These are phyloP conservation scores for Parazoanthus darwini DNA, from an alignment of 92 coral and sea anemone genomes.

Conservation along the genomic window DNA sequence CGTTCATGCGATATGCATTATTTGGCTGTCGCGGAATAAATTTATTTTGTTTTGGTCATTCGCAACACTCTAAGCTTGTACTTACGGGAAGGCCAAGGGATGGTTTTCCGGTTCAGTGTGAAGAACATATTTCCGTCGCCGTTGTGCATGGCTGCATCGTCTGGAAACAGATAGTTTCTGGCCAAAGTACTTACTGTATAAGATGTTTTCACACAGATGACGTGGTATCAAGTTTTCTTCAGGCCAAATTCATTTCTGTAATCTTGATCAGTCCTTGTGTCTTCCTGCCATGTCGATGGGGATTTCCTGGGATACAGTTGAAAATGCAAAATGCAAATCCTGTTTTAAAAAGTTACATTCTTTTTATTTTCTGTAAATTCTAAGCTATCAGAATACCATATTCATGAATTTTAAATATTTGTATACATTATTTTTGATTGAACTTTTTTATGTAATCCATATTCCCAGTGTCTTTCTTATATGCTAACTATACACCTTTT, in stretches of 20 bases:
- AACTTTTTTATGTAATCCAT: neutral
- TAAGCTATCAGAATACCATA: neutral
- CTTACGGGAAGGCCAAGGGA: slow-evolving; percentile 5
- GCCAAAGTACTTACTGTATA: neutral
- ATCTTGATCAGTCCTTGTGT: neutral
- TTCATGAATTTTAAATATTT: neutral
- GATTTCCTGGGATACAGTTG: slow-evolving; percentile 24
- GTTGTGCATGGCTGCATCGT: slow-evolving; percentile 3
- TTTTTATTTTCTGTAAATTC: neutral
- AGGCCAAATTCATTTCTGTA: neutral
- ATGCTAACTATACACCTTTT: no score
- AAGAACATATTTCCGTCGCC: neutral
- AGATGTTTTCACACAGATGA: neutral
- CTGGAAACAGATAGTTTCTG: slow-evolving; percentile 6
- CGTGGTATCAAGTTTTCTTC: neutral
- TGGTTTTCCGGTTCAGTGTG: slow-evolving; percentile 32
- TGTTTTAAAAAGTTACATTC: neutral
- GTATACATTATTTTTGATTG: neutral
- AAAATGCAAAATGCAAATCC: neutral
- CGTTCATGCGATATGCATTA: neutral
- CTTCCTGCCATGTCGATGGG: slow-evolving; percentile 1
- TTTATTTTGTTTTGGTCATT: slow-evolving; percentile 5
- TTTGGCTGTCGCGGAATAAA: neutral
- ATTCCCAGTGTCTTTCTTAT: neutral
- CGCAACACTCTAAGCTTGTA: neutral